phyloP scores from a whole-genome alignment of 2,113 vertebrate species.

The Sinocyclocheilus rhinocerous region DNA sequence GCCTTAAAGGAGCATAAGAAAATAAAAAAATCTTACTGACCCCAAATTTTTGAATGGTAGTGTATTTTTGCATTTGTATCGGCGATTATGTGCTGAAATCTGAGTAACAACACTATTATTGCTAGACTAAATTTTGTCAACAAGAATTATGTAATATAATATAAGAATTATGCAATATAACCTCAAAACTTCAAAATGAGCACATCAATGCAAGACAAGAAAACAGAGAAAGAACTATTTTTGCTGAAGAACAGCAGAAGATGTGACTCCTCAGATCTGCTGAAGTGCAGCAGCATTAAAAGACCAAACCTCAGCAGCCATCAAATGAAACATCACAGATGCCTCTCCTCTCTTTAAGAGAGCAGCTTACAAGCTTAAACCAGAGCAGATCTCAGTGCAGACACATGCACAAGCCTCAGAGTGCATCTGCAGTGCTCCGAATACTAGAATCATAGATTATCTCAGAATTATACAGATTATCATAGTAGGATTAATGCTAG shows the following conservation, averaged over 20 bases:
- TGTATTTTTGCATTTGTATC: neutral
- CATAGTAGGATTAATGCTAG: neutral
- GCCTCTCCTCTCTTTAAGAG: conserved; percentile 27
- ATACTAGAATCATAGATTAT: neutral
- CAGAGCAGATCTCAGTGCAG: neutral
- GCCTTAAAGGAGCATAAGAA: neutral
- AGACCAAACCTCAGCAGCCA: conserved; percentile 29
- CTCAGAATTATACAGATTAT: conserved; percentile 56
- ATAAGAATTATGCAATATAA: conserved; percentile 61
- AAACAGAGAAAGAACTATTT: conserved; percentile 16
- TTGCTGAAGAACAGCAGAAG: conserved; percentile 42
- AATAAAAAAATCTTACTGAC: too few species aligned
- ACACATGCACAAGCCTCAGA: neutral
- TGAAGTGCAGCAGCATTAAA: conserved; percentile 34
- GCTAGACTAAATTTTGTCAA: neutral
- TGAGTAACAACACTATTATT: neutral
- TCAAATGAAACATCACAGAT: conserved; percentile 51
- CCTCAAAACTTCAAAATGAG: conserved; percentile 54
- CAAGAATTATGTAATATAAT: neutral
- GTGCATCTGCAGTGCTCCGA: conserved; percentile 7
- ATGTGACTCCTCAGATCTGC: conserved; percentile 24
- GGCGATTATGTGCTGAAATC: neutral
- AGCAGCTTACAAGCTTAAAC: conserved; percentile 25
- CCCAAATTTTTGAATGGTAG: neutral
- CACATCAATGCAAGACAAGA: conserved; percentile 57